phyloP scores from a whole-genome alignment of 2,113 vertebrate species.

The Myanophis thanlyinensis region DNA sequence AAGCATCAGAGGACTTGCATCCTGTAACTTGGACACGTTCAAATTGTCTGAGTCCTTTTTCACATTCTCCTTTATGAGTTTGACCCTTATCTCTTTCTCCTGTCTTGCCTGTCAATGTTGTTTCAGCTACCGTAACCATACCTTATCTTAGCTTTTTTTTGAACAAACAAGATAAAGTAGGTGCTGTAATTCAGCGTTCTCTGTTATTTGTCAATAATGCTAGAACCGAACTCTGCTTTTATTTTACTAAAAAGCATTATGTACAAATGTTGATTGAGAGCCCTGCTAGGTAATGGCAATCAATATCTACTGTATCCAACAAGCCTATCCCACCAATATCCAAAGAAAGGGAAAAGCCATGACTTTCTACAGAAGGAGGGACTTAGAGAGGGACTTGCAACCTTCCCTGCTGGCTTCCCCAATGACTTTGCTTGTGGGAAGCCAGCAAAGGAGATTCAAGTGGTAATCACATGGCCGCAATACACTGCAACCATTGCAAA shows the following conservation, averaged over 20 bases:
- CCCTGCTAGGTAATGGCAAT: not conserved
- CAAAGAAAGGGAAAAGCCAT: not conserved
- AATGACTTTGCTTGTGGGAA: not conserved
- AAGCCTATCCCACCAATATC: not conserved
- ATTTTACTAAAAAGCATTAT: not conserved
- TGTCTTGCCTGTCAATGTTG: conserved; percentile 4
- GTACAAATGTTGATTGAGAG: not conserved
- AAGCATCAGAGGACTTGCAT: not conserved
- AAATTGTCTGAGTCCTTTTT: not conserved
- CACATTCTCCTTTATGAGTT: not conserved
- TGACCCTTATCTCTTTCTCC: not conserved
- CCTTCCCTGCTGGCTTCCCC: not conserved
- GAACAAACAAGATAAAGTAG: not conserved
- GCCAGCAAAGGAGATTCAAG: not conserved
- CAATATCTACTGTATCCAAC: not conserved
- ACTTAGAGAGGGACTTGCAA: not conserved
- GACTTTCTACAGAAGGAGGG: not conserved
- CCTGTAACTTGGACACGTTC: not conserved
- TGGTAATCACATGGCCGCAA: not conserved
- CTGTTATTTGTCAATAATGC: not conserved
- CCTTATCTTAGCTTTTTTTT: not conserved
- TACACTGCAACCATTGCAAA: not conserved
- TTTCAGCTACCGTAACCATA: too few species aligned
- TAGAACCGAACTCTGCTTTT: not conserved
- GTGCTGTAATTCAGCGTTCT: not conserved